phyloP scores from a whole-genome alignment of 2,888 invertebrate genomes.

The Drosophila aldrichi region DNA sequence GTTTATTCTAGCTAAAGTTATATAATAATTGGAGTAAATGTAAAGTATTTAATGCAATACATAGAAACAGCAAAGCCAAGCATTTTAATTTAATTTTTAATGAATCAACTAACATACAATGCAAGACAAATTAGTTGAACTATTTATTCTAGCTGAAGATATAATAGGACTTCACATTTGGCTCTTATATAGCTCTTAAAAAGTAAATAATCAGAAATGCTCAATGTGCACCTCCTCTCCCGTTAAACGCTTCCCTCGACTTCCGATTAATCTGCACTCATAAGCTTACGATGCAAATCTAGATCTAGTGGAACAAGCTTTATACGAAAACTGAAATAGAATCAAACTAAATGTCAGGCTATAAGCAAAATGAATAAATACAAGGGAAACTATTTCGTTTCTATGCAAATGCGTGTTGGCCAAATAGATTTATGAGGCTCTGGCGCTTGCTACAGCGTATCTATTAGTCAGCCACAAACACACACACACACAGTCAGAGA shows the following conservation, averaged over 20 bases:
- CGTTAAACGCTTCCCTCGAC: background rate
- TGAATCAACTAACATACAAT: background rate
- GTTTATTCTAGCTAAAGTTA: too few relatives aligned
- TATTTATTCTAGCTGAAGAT: background rate
- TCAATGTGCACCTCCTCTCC: background rate
- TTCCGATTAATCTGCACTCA: background rate
- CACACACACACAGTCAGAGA: background rate
- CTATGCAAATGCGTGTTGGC: conserved; percentile 11
- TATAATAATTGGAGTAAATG: too few relatives aligned
- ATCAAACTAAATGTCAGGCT: background rate
- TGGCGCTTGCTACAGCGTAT: conserved; percentile 7
- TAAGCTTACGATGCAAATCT: background rate
- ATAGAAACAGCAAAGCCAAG: background rate
- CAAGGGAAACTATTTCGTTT: conserved; percentile 4
- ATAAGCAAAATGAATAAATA: background rate
- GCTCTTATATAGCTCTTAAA: too few relatives aligned
- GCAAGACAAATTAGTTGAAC: background rate
- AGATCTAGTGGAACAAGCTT: background rate
- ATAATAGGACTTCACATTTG: too few relatives aligned
- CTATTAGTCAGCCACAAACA: background rate
- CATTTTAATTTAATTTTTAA: background rate
- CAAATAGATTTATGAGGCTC: conserved; percentile 6
- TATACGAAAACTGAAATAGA: conserved; percentile 1
- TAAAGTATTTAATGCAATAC: too few relatives aligned
- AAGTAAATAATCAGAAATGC: background rate